These are phyloP conservation scores for Microdon myrmicae DNA, from an alignment of 2,888 invertebrate species.

Conservation along the genomic window DNA sequence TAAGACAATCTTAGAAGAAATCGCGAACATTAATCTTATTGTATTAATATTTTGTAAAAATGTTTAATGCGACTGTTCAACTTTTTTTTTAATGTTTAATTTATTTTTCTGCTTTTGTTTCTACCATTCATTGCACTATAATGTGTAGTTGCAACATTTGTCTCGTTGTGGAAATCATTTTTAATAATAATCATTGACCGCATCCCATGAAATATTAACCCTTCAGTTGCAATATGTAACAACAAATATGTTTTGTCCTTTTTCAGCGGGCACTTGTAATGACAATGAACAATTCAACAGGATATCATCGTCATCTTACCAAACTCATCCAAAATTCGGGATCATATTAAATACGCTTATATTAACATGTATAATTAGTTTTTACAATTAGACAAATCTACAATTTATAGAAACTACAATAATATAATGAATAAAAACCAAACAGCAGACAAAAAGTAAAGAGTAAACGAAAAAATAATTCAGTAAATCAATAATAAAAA, in stretches of 20 bases:
- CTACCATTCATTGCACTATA: too few relatives aligned
- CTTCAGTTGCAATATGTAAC: slow-evolving; percentile 1
- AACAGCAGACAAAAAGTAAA: slow-evolving; percentile 7
- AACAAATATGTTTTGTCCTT: slow-evolving; percentile 14
- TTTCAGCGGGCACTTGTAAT: slow-evolving; percentile 45
- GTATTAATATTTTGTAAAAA: too few relatives aligned
- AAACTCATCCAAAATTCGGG: slow-evolving; percentile 27
- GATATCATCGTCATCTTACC: slow-evolving; percentile 48
- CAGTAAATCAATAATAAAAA: too few relatives aligned
- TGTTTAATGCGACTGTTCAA: too few relatives aligned
- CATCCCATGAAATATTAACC: not conserved
- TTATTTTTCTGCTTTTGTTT: too few relatives aligned
- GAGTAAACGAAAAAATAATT: slow-evolving; percentile 5
- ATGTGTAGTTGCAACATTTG: too few relatives aligned
- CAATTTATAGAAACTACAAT: slow-evolving; percentile 6
- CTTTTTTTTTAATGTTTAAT: too few relatives aligned
- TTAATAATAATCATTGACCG: too few relatives aligned
- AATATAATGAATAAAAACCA: slow-evolving; percentile 11
- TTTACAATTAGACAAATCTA: slow-evolving; percentile 29
- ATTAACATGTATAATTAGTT: slow-evolving; percentile 43
- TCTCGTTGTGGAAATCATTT: too few relatives aligned
- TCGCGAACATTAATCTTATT: too few relatives aligned
- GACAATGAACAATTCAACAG: slow-evolving; percentile 48
- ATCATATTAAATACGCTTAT: slow-evolving; percentile 46
- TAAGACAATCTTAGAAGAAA: too few relatives aligned